phyloP scores from a whole-genome alignment of 2,113 vertebrate genomes.

The Butorides virescens region DNA sequence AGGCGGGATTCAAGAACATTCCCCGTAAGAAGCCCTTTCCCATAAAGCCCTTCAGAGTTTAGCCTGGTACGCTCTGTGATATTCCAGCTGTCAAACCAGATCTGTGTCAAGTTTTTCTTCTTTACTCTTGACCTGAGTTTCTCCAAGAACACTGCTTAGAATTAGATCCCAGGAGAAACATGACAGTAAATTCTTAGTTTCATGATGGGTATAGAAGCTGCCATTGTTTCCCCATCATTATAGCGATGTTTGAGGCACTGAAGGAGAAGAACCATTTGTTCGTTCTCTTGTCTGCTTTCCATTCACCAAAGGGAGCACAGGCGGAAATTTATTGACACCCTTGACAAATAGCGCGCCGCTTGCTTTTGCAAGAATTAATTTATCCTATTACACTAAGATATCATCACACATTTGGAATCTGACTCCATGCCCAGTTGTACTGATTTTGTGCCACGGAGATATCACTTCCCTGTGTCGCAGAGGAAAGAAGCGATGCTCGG shows the following conservation, averaged over 20 bases:
- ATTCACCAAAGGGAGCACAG: not conserved
- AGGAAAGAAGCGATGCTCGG: not conserved
- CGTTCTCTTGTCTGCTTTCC: not conserved
- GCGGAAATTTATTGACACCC: not conserved
- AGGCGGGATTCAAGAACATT: not conserved
- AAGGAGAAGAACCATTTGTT: not conserved
- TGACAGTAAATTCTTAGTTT: slow-evolving; percentile 58
- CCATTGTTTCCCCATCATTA: slow-evolving; percentile 59
- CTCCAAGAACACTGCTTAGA: slow-evolving; percentile 66
- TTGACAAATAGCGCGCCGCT: not conserved
- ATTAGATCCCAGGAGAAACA: slow-evolving; percentile 72
- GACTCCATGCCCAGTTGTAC: not conserved
- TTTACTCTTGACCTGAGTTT: slow-evolving; percentile 70
- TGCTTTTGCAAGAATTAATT: not conserved
- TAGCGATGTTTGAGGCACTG: not conserved
- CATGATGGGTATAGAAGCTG: slow-evolving; percentile 65
- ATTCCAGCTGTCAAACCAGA: slow-evolving; percentile 64
- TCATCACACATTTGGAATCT: not conserved
- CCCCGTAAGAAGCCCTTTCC: not conserved
- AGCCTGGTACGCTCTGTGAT: slow-evolving; percentile 4
- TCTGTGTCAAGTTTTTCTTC: slow-evolving; percentile 47
- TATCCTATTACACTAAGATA: not conserved
- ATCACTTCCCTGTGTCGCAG: not conserved
- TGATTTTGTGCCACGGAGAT: not conserved
- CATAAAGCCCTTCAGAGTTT: not conserved